Conservation (phyloP, 2,797 vertebrate genomes). For the Peromyscus nudipes region DNA sequence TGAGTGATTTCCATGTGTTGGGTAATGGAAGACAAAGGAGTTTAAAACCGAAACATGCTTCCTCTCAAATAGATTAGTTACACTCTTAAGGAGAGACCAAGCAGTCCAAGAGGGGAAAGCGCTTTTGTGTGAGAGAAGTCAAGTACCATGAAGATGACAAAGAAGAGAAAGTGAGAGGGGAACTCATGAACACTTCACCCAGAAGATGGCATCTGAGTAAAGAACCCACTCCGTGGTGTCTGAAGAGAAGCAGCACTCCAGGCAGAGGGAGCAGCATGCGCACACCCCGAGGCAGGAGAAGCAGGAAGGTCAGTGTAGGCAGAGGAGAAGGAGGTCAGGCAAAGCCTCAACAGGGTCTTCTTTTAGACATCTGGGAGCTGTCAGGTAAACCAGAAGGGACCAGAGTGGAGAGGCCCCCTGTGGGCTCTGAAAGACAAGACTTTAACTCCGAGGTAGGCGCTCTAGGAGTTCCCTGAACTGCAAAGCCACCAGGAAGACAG, state of each 20-base stretch:
- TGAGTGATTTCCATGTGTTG: constrained; percentile 12
- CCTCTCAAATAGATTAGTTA: not conserved
- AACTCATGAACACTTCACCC: not conserved
- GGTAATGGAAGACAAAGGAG: not conserved
- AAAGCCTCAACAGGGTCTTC: not conserved
- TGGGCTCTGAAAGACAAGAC: not conserved
- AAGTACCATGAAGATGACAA: constrained; percentile 6
- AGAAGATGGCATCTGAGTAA: not conserved
- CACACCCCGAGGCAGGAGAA: not conserved
- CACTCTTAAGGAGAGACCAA: not conserved
- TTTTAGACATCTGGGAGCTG: not conserved
- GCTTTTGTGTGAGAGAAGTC: not conserved
- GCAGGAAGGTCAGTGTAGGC: not conserved
- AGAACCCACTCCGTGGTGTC: not conserved
- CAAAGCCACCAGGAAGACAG: not conserved
- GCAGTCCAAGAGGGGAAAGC: not conserved
- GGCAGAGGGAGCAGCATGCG: not conserved
- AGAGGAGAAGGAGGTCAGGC: not conserved
- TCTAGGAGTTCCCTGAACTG: not conserved
- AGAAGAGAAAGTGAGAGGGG: not conserved
- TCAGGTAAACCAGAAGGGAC: not conserved
- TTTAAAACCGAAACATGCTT: not conserved
- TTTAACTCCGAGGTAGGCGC: not conserved
- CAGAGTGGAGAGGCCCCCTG: not conserved
- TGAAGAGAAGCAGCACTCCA: not conserved